A percentile compares a stretch with the other conserved stretches of the same genome.
Conservation (phyloP, 2,113 vertebrate species). For the Peromyscus maniculatus region DNA sequence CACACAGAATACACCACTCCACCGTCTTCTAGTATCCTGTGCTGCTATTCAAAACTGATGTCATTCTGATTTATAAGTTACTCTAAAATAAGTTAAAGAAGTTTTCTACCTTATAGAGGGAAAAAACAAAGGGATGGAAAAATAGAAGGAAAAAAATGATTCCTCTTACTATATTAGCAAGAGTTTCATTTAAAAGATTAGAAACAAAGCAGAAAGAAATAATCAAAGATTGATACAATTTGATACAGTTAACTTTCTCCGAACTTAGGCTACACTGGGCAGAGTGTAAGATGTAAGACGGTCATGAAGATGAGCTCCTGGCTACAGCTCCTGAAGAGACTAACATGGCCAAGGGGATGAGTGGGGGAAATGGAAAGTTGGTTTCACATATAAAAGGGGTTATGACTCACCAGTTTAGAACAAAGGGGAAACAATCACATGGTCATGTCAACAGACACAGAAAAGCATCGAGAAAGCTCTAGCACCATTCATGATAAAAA, state of each 20-base stretch:
- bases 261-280: neutral
- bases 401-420: neutral
- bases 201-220: neutral
- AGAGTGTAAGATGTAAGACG: neutral
- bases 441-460: neutral
- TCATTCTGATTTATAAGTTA: neutral
- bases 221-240: neutral
- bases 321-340: neutral
- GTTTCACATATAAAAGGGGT: slow-evolving; percentile 1
- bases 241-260: neutral
- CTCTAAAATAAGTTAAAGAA: neutral
- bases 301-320: neutral
- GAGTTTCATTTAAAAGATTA: neutral
- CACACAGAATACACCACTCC: neutral
- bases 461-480: neutral
- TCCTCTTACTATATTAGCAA: neutral
- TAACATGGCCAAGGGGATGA: neutral
- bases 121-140: neutral
- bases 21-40: neutral
- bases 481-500: neutral
- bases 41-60: neutral
- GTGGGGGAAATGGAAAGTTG: neutral
- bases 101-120: neutral
- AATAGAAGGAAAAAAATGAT: neutral
- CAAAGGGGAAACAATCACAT: neutral